Percentiles rank a stretch among this genome's conserved stretches.
These are phyloP conservation scores for Lophius americanus DNA, from an alignment of 2,797 vertebrate species.

Conservation along the genomic window DNA sequence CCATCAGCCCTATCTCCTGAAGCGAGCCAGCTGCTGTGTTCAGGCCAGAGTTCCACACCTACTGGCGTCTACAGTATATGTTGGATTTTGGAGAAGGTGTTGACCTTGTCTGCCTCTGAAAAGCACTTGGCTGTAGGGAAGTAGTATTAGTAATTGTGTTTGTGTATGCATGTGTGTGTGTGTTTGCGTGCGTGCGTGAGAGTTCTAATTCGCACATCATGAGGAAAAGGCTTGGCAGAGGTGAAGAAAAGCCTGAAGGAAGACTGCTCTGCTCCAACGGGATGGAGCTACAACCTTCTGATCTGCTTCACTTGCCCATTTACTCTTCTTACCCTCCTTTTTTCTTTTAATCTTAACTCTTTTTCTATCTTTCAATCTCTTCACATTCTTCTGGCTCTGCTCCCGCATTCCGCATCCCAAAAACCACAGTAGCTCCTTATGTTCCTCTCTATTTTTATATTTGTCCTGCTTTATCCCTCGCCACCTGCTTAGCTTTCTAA, in stretches of 20 bases:
- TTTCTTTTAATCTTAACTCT: constrained; percentile 7
- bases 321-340: not conserved
- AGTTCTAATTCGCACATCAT: constrained; percentile 38
- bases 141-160: constrained; percentile 20
- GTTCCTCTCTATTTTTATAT: constrained; percentile 26
- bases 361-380: constrained; percentile 1
- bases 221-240: constrained; percentile 43
- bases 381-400: not conserved
- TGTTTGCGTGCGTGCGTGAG: constrained; percentile 23
- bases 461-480: constrained; percentile 3
- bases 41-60: constrained; percentile 38
- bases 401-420: constrained; percentile 5
- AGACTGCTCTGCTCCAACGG: constrained; percentile 32
- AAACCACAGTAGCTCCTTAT: constrained; percentile 26
- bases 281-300: constrained; percentile 20
- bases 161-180: constrained; percentile 2
- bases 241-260: constrained; percentile 55
- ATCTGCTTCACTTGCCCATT: constrained; percentile 25
- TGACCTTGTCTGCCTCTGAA: constrained; percentile 64
- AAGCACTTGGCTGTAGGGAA: constrained; percentile 43
- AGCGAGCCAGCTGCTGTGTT: constrained; percentile 33
- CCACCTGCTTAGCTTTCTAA: constrained; percentile 22
- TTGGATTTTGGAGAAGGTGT: constrained; percentile 47
- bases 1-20: not conserved
- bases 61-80: constrained; percentile 30